Percentiles rank a stretch among this genome's conserved stretches.
phyloP scores from a whole-genome alignment of 2,797 vertebrate species.

The Tarsius wallacei region DNA sequence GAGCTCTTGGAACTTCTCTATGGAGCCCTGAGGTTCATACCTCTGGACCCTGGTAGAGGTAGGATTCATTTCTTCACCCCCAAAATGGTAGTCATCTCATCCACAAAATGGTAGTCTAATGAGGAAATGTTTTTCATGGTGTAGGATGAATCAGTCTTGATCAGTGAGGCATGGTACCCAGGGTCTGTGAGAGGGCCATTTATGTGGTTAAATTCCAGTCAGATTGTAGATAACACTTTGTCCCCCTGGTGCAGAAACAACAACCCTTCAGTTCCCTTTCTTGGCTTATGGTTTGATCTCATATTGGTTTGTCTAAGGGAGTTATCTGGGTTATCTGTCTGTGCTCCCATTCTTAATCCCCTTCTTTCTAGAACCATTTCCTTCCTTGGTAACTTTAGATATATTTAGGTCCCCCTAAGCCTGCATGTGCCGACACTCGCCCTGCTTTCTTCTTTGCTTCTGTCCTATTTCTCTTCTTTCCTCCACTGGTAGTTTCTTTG shows the following conservation, averaged over 20 bases:
- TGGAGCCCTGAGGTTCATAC: background rate
- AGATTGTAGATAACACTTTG: background rate
- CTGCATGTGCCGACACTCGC: background rate
- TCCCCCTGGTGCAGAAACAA: background rate
- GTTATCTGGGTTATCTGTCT: background rate
- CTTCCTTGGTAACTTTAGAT: background rate
- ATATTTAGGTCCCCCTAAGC: background rate
- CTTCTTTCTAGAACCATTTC: background rate
- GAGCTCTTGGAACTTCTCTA: background rate
- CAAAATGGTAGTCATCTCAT: background rate
- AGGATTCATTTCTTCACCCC: background rate
- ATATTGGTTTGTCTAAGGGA: background rate
- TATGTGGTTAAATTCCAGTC: background rate
- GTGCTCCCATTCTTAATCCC: background rate
- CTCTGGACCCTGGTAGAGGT: background rate
- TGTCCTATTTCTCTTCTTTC: conserved; percentile 31
- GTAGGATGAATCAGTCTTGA: background rate
- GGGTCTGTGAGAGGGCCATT: background rate
- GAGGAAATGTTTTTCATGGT: background rate
- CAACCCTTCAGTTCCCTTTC: background rate
- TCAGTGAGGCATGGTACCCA: background rate
- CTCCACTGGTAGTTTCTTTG: background rate
- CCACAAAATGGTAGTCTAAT: background rate
- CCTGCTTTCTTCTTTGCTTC: background rate
- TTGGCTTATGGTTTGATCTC: background rate